Evolutionary conservation across 2,797 vertebrate species (phyloP).

Genomic region (Perodicticus potto): DNA sequence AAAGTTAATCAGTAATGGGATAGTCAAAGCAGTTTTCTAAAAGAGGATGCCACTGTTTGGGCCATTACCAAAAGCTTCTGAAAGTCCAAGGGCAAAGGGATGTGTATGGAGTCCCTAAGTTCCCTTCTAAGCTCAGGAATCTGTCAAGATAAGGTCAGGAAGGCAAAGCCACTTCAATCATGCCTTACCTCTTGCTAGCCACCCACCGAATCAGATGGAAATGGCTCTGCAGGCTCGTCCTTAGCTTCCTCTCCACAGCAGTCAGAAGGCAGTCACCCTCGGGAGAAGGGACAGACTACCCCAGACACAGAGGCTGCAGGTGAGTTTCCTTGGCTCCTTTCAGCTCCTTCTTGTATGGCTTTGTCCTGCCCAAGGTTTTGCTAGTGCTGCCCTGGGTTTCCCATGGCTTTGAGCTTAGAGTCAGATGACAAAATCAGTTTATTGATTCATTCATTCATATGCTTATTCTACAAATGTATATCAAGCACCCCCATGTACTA

Average conservation of each 20-base stretch:
- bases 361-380: slow-evolving; percentile 36
- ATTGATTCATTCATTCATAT: slow-evolving; percentile 27
- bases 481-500: background rate
- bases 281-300: slow-evolving; percentile 92
- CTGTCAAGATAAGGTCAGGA: slow-evolving; percentile 39
- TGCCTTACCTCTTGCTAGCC: slow-evolving; percentile 89
- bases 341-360: background rate
- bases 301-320: slow-evolving; percentile 95
- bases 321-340: slow-evolving; percentile 80
- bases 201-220: slow-evolving; percentile 93
- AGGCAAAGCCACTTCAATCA: slow-evolving; percentile 45
- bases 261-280: slow-evolving; percentile 91
- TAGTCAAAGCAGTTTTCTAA: slow-evolving; percentile 48
- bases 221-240: slow-evolving; percentile 91
- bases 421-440: slow-evolving; percentile 16
- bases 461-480: slow-evolving; percentile 32
- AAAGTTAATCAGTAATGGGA: slow-evolving; percentile 31
- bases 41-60: slow-evolving; percentile 8
- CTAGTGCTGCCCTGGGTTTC: background rate
- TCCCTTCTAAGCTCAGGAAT: slow-evolving; percentile 34
- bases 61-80: slow-evolving; percentile 1
- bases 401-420: background rate
- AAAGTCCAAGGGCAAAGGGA: slow-evolving; percentile 26
- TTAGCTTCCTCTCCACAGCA: slow-evolving; percentile 95
- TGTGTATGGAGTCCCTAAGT: background rate